Conservation (phyloP, 2,113 vertebrate genomes). For the Fregata magnificens region DNA sequence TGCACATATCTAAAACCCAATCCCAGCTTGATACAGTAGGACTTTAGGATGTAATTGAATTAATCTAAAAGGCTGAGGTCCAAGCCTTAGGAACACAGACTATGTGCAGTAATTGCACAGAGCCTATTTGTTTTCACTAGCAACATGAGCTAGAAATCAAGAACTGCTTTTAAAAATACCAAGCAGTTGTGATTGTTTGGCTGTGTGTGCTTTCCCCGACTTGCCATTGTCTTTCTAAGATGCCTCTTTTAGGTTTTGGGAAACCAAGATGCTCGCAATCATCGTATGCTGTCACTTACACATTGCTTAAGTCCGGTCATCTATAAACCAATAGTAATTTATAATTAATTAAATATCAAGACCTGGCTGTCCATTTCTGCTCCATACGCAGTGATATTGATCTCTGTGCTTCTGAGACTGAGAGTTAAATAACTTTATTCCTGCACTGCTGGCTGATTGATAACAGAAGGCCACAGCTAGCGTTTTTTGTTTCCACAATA, state of each 20-base stretch:
- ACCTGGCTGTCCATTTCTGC: neutral
- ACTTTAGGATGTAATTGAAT: neutral
- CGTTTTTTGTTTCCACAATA: conserved; percentile 51
- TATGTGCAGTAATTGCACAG: fast-evolving
- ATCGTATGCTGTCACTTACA: neutral
- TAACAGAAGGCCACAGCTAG: conserved; percentile 14
- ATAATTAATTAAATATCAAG: neutral
- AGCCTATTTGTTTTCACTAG: neutral
- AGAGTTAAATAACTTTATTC: neutral
- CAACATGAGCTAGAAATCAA: neutral
- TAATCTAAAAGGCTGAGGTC: neutral
- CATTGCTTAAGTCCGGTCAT: neutral
- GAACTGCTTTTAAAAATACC: neutral
- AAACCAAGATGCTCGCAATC: neutral
- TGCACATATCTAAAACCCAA: neutral
- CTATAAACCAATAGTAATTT: neutral
- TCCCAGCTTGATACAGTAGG: neutral
- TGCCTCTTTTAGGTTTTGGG: neutral
- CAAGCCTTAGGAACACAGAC: neutral
- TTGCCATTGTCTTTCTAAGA: neutral
- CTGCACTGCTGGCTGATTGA: conserved; percentile 15
- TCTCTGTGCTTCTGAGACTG: neutral
- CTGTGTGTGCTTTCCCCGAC: neutral
- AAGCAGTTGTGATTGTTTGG: neutral
- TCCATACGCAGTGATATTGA: neutral